Percentiles rank a stretch among this genome's conserved stretches.
Evolutionary conservation across 2,113 vertebrate species (phyloP).

Genomic region (Heteronetta atricapilla): DNA sequence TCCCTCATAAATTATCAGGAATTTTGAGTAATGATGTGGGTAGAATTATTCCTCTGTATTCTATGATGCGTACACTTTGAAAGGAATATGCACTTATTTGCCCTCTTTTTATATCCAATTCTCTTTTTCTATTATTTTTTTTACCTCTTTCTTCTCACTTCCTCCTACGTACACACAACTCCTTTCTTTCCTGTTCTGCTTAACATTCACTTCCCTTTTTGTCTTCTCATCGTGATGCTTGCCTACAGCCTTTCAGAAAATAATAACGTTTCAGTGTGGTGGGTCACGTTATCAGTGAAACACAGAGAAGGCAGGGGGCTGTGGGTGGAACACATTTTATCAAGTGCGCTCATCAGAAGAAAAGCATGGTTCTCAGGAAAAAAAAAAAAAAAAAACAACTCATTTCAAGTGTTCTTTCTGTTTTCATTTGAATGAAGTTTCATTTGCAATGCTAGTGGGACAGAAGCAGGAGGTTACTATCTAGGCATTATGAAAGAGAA

Average conservation of each 20-base stretch:
- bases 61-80: not conserved
- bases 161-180: not conserved
- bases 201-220: constrained; percentile 2
- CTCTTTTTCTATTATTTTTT: not conserved
- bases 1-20: not conserved
- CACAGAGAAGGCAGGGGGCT: not conserved
- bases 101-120: not conserved
- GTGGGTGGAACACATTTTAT: not conserved
- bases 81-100: not conserved
- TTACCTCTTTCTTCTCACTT: not conserved
- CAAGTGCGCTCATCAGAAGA: constrained; percentile 21
- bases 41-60: not conserved
- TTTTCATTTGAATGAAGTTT: constrained; percentile 19
- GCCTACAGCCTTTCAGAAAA: constrained; percentile 24
- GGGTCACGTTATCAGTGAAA: constrained; percentile 16
- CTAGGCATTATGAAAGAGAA: not conserved
- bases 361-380: not conserved
- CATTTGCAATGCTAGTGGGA: not conserved
- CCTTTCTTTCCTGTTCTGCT: not conserved
- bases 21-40: not conserved
- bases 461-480: not conserved
- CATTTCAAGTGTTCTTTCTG: not conserved
- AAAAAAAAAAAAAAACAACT: not conserved
- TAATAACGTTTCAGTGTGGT: constrained; percentile 24
- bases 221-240: constrained; percentile 1